Evolutionary conservation across 2,797 vertebrate genomes (phyloP), one percentile per base, ranked within the genome.

Genomic region (Sternarchorhynchus goeldii): DNA sequence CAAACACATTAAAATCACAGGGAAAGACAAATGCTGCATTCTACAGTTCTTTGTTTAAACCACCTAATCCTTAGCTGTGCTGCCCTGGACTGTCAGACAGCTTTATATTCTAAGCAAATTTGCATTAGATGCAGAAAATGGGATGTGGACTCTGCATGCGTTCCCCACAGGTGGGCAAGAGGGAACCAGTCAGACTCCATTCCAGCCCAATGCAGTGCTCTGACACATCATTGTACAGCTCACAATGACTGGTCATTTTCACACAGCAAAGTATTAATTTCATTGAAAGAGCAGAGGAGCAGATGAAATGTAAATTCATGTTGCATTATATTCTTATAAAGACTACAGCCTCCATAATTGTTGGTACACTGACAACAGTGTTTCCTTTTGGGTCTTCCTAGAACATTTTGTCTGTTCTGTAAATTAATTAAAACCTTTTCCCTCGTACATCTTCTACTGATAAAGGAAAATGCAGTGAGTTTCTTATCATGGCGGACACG

Each of bases 401-500:
- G 69, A 69, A 69, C 39, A 18, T 50, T 58, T n/a, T 17, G 21
- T 73, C 53, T 57, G 21, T 67, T 59, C 34, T 73, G 50, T 41
- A 34, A 20, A 69, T 77, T 50, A 59, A 64, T 71, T 63, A 64
- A 69, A 41, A 68, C 72, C 5, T 63, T 60, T 69, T 21, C 57
- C 55, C 10, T 75, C 58, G 25, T 17, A 32, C 50, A 63, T 75
- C 78, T 32, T 78, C 72, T 29, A 32, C 57, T 78, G 64, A 76
- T 77, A 67, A 62, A 67, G 41, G 63, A 78, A 67, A 64, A 77
- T 65, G 53, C 55, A 74, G 59, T 17, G 10, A 60, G 67, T 58
- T 32, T 56, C 39, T 65, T 78, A 68, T 80, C 75, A 57, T 75
- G 55, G 31, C n/a, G 32, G 53, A 72, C 67, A 39, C 65, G 77